These are phyloP conservation scores for Leptoteleia sp. DNA, from an alignment of 1,140 invertebrate genomes.

Conservation along the genomic window DNA sequence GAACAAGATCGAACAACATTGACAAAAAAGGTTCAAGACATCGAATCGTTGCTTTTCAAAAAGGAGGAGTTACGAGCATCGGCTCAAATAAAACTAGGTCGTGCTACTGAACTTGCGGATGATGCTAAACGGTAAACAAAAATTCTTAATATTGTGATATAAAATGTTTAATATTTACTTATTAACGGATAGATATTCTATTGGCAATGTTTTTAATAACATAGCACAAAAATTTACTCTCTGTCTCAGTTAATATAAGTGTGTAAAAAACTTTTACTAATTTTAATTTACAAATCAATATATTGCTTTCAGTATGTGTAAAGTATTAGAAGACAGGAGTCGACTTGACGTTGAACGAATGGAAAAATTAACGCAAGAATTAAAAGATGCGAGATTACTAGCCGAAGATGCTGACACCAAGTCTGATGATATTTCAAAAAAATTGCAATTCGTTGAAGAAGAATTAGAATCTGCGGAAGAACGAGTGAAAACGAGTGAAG, in stretches of 20 bases:
- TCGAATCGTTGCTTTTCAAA: constrained; percentile 89
- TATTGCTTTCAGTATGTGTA: constrained; percentile 88
- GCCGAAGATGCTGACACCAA: constrained; percentile 91
- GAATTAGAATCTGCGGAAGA: constrained; percentile 94
- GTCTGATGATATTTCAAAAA: constrained; percentile 92
- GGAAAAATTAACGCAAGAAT: constrained; percentile 86
- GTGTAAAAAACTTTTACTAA: too few species aligned
- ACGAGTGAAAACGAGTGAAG: constrained; percentile 92
- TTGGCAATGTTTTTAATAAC: too few species aligned
- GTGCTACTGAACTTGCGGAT: constrained; percentile 90
- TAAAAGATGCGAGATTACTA: constrained; percentile 89
- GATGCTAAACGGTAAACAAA: constrained; percentile 89
- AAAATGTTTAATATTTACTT: too few species aligned
- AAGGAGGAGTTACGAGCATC: constrained; percentile 88
- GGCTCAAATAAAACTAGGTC: constrained; percentile 87
- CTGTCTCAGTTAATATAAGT: too few species aligned
- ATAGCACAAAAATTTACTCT: too few species aligned
- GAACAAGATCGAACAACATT: constrained; percentile 89
- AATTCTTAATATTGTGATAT: too few species aligned
- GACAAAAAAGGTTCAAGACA: constrained; percentile 89
- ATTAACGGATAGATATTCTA: too few species aligned
- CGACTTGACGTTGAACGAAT: constrained; percentile 89
- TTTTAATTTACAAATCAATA: too few species aligned
- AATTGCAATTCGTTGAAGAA: constrained; percentile 94
- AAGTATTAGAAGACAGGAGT: constrained; percentile 89